Conservation (phyloP, 2,888 invertebrate species). For the Timandra comae region DNA sequence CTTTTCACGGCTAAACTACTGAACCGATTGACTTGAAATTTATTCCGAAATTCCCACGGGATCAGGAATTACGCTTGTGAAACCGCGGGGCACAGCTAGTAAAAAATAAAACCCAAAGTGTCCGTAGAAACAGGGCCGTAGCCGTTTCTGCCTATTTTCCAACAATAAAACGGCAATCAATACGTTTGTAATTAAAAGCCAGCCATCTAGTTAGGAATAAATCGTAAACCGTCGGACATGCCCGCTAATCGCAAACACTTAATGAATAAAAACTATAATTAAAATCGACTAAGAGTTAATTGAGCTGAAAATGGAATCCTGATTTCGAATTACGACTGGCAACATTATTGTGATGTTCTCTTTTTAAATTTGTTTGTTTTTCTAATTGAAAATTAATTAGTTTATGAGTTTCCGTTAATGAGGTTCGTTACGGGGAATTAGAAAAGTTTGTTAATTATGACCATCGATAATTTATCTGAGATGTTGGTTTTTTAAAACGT, state of each 20-base stretch:
- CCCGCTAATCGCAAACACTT: constrained; percentile 68
- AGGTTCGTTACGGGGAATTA: no score
- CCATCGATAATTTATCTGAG: no score
- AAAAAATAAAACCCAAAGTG: no score
- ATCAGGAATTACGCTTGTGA: no score
- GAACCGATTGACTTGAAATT: no score
- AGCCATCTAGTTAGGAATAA: constrained; percentile 38
- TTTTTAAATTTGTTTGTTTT: constrained; percentile 8
- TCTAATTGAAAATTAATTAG: neutral
- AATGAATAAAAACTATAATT: constrained; percentile 70
- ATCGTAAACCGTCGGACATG: constrained; percentile 67
- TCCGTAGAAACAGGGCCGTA: no score
- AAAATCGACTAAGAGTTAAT: constrained; percentile 63
- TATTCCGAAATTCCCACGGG: no score
- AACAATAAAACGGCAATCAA: constrained; percentile 52
- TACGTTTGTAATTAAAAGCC: constrained; percentile 62
- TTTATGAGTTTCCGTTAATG: no score
- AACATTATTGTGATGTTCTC: constrained; percentile 2
- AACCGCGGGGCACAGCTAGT: no score
- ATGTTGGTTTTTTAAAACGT: no score
- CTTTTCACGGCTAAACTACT: no score
- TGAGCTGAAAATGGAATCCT: constrained; percentile 70
- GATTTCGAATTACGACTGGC: constrained; percentile 29
- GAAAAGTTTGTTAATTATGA: no score
- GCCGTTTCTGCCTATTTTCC: constrained; percentile 10